Percentiles rank a stretch among this genome's conserved stretches.
These are phyloP conservation scores for Torymus aiolomorphi DNA, from an alignment of 2,888 invertebrate genomes.

Conservation along the genomic window DNA sequence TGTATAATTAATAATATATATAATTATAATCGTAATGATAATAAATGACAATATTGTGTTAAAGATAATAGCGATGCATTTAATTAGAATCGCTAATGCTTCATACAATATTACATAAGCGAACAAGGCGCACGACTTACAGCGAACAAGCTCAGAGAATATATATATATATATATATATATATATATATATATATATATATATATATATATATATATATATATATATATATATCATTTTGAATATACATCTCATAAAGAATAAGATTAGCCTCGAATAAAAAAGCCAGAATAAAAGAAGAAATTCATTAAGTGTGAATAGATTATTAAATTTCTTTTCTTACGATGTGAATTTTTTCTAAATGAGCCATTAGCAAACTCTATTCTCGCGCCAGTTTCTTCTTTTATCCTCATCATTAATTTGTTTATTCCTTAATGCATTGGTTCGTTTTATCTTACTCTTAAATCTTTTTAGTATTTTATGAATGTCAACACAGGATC, in stretches of 20 bases:
- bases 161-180: too few species aligned
- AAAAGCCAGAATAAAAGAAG: conserved; percentile 54
- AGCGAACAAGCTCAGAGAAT: conserved; percentile 31
- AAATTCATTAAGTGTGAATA: conserved; percentile 10
- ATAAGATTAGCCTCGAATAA: conserved; percentile 27
- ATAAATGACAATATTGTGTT: conserved; percentile 62
- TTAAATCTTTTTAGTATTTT: neutral
- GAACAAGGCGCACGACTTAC: conserved; percentile 53
- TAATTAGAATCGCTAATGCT: conserved; percentile 57
- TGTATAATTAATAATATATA: conserved; percentile 58
- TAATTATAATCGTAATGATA: conserved; percentile 61
- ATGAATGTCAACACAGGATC: too few species aligned
- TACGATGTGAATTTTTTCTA: conserved; percentile 3
- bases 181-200: too few species aligned
- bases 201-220: too few species aligned
- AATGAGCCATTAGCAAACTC: conserved; percentile 10
- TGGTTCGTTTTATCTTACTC: conserved; percentile 39
- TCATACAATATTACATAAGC: conserved; percentile 54
- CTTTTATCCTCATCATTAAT: conserved; percentile 43
- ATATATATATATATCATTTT: neutral
- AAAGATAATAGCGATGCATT: conserved; percentile 61
- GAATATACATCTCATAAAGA: conserved; percentile 18
- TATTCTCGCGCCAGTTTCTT: conserved; percentile 16
- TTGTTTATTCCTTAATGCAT: conserved; percentile 7
- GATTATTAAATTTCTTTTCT: conserved; percentile 22